A percentile compares a stretch with the other conserved stretches of the same genome.
phyloP scores from a whole-genome alignment of 2,113 vertebrate species.

The Zosterops hypoxanthus region DNA sequence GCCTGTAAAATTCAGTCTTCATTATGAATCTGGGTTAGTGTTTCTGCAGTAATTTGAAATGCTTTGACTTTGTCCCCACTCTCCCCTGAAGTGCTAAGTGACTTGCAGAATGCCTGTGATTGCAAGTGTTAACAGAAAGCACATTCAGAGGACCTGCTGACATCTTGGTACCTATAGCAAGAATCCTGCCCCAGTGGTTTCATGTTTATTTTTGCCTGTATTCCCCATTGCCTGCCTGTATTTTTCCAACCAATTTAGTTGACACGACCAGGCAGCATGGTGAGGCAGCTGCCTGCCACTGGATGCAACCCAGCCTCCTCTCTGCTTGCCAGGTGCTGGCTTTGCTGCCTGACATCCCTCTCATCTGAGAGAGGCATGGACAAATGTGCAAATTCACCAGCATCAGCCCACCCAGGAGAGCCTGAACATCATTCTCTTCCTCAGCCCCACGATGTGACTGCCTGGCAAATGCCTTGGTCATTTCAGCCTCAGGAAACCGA shows the following conservation, averaged over 20 bases:
- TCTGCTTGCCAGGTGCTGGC: background rate
- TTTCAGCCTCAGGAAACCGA: background rate
- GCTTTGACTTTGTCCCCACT: background rate
- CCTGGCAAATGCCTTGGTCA: background rate
- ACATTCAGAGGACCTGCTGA: background rate
- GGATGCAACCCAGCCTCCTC: background rate
- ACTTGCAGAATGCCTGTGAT: background rate
- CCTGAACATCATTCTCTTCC: background rate
- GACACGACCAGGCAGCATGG: rapidly evolving
- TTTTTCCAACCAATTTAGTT: background rate
- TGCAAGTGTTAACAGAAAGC: background rate
- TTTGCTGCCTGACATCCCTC: background rate
- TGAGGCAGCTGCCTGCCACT: background rate
- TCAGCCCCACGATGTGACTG: background rate
- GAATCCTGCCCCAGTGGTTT: background rate
- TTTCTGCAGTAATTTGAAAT: background rate
- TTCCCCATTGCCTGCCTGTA: background rate
- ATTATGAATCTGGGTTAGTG: background rate
- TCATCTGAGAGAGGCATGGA: background rate
- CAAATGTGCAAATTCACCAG: background rate
- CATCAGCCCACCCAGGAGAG: background rate
- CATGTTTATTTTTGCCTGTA: background rate
- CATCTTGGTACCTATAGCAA: background rate
- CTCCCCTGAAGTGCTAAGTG: background rate
- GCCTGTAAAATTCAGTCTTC: background rate